Base-by-base conservation (phyloP, 2,797 vertebrate genomes). In the Acridotheres tristis region DNA sequence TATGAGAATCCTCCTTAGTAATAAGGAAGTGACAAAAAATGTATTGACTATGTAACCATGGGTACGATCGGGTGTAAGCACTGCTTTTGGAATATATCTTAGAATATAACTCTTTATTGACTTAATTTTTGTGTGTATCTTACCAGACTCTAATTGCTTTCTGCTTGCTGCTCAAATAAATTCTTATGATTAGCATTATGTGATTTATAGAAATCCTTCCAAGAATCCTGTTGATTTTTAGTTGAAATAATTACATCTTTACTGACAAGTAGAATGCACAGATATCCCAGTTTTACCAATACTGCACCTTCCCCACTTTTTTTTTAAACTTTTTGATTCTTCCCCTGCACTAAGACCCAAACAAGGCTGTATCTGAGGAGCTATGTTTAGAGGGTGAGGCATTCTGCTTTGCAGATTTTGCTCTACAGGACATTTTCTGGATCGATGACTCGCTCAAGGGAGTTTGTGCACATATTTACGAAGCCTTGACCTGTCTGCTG, bases 371-470 rank as follows among this genome's bases (percentile, higher is more conserved):
- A 48, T 59, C 30, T 51, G 48, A 75, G 42, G n/a, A 75, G 8
- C 16, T 42, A 22, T 32, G 8, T 73, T 74, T 86, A 45, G 32
- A 62, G n/a, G 32, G 8, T 50, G 59, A 89, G n/a, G 16, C 34
- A 88, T 75, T 89, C 45, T 88, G 53, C 69, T 89, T 85, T 89
- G 74, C 2, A 7, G 27, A 74, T 89, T 96, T 93, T 86, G 30
- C 51, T 89, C 50, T 61, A 65, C 26, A 74, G 72, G 62, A 85
- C 57, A 79, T 96, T 97, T 97, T 95, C 91, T 94, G 90, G 78
- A 88, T 91, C 57, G 10, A 68, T 88, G 78, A 51, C 63, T 95
- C 18, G 13, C 85, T 87, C 68, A 62, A 78, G 66, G 95, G 65
- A 97, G 73, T 48, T 67, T 65, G 34, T 59, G 43, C 54, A 36